Percentiles rank a stretch among this genome's conserved stretches.
Conservation (phyloP, 2,797 vertebrate genomes). For the Myotis vivesi region DNA sequence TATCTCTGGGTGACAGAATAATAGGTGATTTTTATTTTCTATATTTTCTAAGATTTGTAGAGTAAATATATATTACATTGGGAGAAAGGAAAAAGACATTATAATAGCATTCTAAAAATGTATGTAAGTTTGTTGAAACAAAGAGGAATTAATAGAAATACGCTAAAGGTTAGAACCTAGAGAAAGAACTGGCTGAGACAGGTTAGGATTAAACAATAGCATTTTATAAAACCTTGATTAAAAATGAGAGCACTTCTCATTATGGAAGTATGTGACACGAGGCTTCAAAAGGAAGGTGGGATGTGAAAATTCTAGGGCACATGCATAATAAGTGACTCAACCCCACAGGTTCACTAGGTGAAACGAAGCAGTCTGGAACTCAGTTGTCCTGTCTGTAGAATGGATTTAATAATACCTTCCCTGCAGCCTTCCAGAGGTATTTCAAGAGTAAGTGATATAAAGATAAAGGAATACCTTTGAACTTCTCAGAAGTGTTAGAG, state of each 20-base stretch:
- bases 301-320: neutral
- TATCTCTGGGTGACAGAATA: neutral
- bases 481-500: constrained; percentile 26
- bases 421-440: neutral
- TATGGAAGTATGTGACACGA: neutral
- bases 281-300: neutral
- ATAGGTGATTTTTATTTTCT: neutral
- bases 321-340: neutral
- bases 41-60: neutral
- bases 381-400: neutral
- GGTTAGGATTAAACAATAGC: neutral
- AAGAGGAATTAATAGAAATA: neutral
- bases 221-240: neutral
- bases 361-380: neutral
- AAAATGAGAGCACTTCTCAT: neutral
- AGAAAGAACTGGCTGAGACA: neutral
- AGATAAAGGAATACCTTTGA: constrained; percentile 38
- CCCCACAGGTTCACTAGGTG: neutral
- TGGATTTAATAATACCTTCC: constrained; percentile 28
- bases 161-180: neutral
- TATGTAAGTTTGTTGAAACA: neutral
- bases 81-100: neutral
- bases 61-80: neutral
- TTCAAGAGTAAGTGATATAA: constrained; percentile 17
- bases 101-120: neutral